phyloP scores from a whole-genome alignment of 2,888 invertebrate species.

The Xanthostigma xanthostigma region DNA sequence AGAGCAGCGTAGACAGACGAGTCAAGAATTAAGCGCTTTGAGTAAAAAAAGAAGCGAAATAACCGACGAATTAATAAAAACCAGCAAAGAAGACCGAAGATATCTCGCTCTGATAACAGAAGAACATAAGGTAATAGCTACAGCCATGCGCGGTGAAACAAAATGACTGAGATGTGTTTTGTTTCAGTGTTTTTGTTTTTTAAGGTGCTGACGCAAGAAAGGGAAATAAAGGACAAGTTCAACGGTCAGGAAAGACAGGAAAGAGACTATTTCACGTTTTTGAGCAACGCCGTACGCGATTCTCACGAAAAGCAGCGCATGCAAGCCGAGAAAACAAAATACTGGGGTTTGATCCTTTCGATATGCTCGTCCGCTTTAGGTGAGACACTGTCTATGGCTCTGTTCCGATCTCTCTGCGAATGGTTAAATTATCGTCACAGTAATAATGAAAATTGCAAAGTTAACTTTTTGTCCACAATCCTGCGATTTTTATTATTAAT shows the following conservation, averaged over 20 bases:
- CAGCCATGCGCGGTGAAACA: background rate
- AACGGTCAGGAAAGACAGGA: constrained; percentile 56
- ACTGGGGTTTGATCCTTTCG: constrained; percentile 40
- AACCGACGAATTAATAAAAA: constrained; percentile 60
- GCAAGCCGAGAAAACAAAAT: constrained; percentile 70
- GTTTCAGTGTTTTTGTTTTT: constrained; percentile 10
- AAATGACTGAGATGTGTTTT: background rate
- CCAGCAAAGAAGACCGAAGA: constrained; percentile 59
- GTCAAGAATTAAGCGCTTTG: constrained; percentile 40
- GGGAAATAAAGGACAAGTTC: constrained; percentile 43
- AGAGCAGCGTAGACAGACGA: constrained; percentile 45
- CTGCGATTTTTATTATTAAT: too few species aligned
- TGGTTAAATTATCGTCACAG: too few species aligned
- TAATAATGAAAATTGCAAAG: too few species aligned
- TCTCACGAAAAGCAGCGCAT: constrained; percentile 73
- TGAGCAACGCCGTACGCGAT: constrained; percentile 61
- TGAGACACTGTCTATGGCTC: background rate
- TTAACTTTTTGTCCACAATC: too few species aligned
- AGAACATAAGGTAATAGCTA: constrained; percentile 39
- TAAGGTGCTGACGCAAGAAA: constrained; percentile 45
- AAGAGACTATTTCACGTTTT: constrained; percentile 52
- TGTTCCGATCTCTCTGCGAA: too few species aligned
- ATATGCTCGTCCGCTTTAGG: constrained; percentile 11
- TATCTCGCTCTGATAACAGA: constrained; percentile 59
- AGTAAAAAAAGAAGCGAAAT: constrained; percentile 52